phyloP scores from a whole-genome alignment of 1,140 invertebrate genomes.

The Tachypleus tridentatus region DNA sequence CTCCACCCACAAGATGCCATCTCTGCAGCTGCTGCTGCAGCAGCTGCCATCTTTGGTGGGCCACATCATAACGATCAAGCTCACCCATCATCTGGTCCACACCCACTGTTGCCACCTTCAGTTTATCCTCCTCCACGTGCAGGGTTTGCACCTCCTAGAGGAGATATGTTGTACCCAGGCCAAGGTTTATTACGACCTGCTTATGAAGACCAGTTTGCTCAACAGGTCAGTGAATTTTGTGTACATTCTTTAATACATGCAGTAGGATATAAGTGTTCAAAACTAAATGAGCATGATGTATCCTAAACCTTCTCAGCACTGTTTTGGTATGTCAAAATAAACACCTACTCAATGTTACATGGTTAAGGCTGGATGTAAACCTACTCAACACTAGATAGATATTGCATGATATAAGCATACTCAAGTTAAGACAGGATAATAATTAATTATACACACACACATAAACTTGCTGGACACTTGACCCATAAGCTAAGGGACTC shows the following conservation, averaged over 20 bases:
- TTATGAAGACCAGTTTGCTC: conserved; percentile 69
- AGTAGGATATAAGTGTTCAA: not conserved
- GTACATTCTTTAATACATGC: too few relatives aligned
- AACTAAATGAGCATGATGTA: not conserved
- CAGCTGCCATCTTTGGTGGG: conserved; percentile 36
- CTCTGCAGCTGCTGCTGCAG: conserved; percentile 39
- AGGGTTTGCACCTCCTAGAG: conserved; percentile 5
- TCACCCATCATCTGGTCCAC: conserved; percentile 23
- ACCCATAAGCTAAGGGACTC: too few relatives aligned
- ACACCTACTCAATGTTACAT: too few relatives aligned
- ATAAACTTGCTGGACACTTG: too few relatives aligned
- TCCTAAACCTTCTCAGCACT: not conserved
- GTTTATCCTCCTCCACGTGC: conserved; percentile 18
- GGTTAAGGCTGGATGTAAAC: too few relatives aligned
- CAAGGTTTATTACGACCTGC: conserved; percentile 54
- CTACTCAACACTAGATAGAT: too few relatives aligned
- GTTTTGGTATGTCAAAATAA: not conserved
- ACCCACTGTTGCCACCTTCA: conserved; percentile 24
- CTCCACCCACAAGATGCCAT: conserved; percentile 56
- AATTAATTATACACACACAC: too few relatives aligned
- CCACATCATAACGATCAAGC: conserved; percentile 14
- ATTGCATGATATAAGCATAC: too few relatives aligned
- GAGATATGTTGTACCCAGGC: conserved; percentile 41
- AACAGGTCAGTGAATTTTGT: conserved; percentile 43
- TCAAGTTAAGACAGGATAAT: too few relatives aligned